These are phyloP conservation scores for Tragelaphus imberbis DNA, from an alignment of 2,113 vertebrate genomes.

Conservation along the genomic window DNA sequence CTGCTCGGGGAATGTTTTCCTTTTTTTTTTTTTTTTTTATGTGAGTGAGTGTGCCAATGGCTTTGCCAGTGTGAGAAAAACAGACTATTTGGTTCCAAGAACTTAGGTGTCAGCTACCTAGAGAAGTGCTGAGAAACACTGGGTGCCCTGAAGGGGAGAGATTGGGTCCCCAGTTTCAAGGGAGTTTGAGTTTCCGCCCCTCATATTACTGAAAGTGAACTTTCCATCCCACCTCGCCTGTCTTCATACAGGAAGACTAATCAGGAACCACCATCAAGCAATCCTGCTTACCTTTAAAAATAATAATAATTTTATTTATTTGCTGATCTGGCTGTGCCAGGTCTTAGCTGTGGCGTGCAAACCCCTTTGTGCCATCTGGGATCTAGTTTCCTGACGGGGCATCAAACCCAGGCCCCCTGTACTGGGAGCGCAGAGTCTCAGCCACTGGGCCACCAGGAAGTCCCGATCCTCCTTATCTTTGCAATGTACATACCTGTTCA, in stretches of 20 bases:
- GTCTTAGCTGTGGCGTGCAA: too few relatives aligned
- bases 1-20: rapidly evolving
- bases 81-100: neutral
- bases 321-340: too few relatives aligned
- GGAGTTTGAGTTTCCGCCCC: neutral
- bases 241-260: neutral
- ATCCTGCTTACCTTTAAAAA: neutral
- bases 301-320: too few relatives aligned
- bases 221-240: neutral
- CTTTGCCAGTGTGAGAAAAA: neutral
- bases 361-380: too few relatives aligned
- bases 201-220: neutral
- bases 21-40: neutral
- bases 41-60: neutral
- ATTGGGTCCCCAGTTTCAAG: neutral
- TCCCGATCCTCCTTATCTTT: too few relatives aligned
- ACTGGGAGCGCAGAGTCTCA: too few relatives aligned
- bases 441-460: too few relatives aligned
- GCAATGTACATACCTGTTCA: too few relatives aligned
- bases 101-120: neutral
- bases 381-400: too few relatives aligned
- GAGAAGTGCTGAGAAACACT: neutral
- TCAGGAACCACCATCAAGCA: neutral
- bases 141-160: neutral
- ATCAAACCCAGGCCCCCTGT: too few relatives aligned